A percentile compares a stretch with the other conserved stretches of the same genome.
Conservation (phyloP, 2,113 vertebrate genomes). For the Cochlearius cochlearius region DNA sequence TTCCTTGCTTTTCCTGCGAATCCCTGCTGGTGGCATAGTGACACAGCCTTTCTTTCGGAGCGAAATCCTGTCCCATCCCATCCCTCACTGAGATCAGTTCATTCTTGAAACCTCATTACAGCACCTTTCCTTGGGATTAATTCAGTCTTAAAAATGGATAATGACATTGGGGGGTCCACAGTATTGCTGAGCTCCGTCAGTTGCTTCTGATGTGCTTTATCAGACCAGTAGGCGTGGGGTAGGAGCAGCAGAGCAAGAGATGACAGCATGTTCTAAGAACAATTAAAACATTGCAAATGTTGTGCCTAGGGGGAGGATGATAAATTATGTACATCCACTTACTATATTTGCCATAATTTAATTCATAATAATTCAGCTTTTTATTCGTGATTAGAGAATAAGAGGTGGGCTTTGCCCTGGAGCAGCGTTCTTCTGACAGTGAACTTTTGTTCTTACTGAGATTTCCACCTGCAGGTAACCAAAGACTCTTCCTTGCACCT, state of each 20-base stretch:
- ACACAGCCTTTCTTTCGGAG: not conserved
- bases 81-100: not conserved
- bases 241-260: not conserved
- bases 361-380: not conserved
- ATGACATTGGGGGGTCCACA: not conserved
- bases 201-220: not conserved
- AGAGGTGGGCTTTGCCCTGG: not conserved
- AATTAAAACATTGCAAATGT: not conserved
- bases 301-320: not conserved
- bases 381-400: not conserved
- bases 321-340: not conserved
- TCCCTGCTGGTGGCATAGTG: not conserved
- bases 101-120: not conserved
- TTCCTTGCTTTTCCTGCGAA: not conserved
- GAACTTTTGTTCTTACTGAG: not conserved
- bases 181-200: not conserved
- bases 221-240: not conserved
- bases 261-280: not conserved
- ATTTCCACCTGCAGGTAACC: not conserved
- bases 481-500: not conserved
- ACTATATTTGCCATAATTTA: not conserved
- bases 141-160: not conserved
- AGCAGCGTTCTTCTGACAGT: not conserved
- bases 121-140: not conserved
- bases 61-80: not conserved